phyloP scores from a whole-genome alignment of 1,140 invertebrate species.

The Hesperophylax magnus region DNA sequence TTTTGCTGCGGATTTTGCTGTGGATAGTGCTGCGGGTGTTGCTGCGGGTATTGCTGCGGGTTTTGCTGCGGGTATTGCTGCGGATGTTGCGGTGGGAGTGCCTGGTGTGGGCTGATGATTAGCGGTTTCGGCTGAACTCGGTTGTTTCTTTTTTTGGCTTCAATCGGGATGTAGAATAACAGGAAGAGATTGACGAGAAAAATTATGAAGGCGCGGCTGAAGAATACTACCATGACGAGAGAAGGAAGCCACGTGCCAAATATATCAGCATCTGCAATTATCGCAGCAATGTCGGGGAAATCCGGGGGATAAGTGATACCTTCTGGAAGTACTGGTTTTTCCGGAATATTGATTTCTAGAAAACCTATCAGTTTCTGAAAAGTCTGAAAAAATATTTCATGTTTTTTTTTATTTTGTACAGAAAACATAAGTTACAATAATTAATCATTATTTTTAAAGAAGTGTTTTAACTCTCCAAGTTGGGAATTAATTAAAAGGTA shows the following conservation, averaged over 20 bases:
- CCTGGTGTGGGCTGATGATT: too few relatives aligned
- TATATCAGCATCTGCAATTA: neutral
- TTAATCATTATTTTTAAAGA: too few relatives aligned
- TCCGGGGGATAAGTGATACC: neutral
- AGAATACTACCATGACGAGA: constrained; percentile 18
- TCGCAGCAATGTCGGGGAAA: neutral
- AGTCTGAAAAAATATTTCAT: neutral
- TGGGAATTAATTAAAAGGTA: too few relatives aligned
- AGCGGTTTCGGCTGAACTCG: neutral
- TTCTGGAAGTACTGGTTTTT: too few relatives aligned
- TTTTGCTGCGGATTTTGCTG: too few relatives aligned
- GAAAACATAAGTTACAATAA: too few relatives aligned
- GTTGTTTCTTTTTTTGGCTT: neutral
- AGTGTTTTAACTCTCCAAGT: too few relatives aligned
- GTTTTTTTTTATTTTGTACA: too few relatives aligned
- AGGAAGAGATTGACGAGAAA: constrained; percentile 31
- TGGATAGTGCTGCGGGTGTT: too few relatives aligned
- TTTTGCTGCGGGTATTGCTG: too few relatives aligned
- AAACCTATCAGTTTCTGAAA: neutral
- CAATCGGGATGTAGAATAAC: neutral
- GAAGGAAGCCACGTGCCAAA: constrained; percentile 34
- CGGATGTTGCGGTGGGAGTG: too few relatives aligned
- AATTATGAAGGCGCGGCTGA: constrained; percentile 1
- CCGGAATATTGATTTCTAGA: neutral
- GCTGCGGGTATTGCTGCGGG: too few relatives aligned